Evolutionary conservation across 1,140 invertebrate species (phyloP).

Genomic region (Prorops nasuta): DNA sequence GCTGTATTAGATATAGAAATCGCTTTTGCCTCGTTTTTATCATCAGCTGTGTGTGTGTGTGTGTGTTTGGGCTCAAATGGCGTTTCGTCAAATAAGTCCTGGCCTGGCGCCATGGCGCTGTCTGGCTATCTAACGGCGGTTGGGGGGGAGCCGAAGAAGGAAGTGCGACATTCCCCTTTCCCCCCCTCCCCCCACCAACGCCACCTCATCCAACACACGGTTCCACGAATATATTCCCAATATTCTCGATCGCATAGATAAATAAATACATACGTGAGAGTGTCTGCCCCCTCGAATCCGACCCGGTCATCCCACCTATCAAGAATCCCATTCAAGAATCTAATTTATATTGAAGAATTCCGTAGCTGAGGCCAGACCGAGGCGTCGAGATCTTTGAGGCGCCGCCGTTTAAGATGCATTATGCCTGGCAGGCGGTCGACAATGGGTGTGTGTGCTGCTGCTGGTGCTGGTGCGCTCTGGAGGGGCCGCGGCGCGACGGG

Average conservation of each 20-base stretch:
- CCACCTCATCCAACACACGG: too few relatives aligned
- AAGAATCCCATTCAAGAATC: slow-evolving; percentile 45
- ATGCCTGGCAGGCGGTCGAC: slow-evolving; percentile 50
- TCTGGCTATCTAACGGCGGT: too few relatives aligned
- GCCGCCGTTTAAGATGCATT: slow-evolving; percentile 58
- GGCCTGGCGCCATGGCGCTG: too few relatives aligned
- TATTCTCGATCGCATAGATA: slow-evolving; percentile 37
- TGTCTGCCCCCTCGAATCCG: slow-evolving; percentile 1
- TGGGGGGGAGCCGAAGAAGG: slow-evolving; percentile 21
- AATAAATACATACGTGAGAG: slow-evolving; percentile 37
- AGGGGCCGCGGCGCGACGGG: slow-evolving; percentile 3
- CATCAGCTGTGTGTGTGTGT: too few relatives aligned
- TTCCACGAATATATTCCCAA: slow-evolving; percentile 31
- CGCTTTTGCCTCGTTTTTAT: too few relatives aligned
- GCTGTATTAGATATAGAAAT: too few relatives aligned
- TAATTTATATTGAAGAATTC: slow-evolving; percentile 57
- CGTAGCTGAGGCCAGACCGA: slow-evolving; percentile 41
- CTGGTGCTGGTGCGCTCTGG: too few relatives aligned
- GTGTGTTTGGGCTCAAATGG: too few relatives aligned
- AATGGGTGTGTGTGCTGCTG: too few relatives aligned
- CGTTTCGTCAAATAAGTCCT: too few relatives aligned
- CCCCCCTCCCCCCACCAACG: too few relatives aligned
- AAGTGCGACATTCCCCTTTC: too few relatives aligned
- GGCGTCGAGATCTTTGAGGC: slow-evolving; percentile 57
- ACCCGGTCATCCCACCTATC: slow-evolving; percentile 17